phyloP scores from a whole-genome alignment of 2,888 invertebrate species.

The Agapostemon virescens region DNA sequence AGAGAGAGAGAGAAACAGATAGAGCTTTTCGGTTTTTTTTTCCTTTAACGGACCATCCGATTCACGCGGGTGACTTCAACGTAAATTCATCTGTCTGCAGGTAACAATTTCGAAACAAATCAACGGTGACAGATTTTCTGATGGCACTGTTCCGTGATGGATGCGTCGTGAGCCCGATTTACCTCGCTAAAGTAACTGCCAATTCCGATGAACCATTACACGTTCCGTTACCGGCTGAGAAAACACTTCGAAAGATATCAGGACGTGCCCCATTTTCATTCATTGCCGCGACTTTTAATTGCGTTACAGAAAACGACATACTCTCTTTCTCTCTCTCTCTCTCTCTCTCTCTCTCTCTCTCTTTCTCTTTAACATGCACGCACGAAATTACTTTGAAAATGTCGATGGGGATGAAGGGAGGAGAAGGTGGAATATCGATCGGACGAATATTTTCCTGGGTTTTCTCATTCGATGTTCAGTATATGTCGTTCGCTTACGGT shows the following conservation, averaged over 20 bases:
- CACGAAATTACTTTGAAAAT: not conserved
- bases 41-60: conserved; percentile 9
- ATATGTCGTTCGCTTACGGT: not conserved
- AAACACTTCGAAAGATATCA: conserved; percentile 5
- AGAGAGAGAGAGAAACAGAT: not conserved
- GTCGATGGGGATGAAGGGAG: too few species aligned
- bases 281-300: not conserved
- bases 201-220: conserved; percentile 18
- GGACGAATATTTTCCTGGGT: not conserved
- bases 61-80: conserved; percentile 10
- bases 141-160: conserved; percentile 14
- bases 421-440: too few species aligned
- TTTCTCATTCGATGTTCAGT: not conserved
- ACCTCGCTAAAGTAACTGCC: conserved; percentile 18
- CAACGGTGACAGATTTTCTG: conserved; percentile 30
- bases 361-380: not conserved
- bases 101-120: conserved; percentile 31
- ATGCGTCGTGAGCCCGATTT: conserved; percentile 9
- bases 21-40: conserved; percentile 5
- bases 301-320: not conserved
- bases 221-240: conserved; percentile 4
- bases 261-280: not conserved
- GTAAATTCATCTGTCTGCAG: conserved; percentile 32
- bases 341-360: too few species aligned
- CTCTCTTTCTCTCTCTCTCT: too few species aligned